Evolutionary conservation across 2,888 invertebrate genomes (phyloP), one percentile per base, ranked within the genome.

Genomic region (Biston stratarius): DNA sequence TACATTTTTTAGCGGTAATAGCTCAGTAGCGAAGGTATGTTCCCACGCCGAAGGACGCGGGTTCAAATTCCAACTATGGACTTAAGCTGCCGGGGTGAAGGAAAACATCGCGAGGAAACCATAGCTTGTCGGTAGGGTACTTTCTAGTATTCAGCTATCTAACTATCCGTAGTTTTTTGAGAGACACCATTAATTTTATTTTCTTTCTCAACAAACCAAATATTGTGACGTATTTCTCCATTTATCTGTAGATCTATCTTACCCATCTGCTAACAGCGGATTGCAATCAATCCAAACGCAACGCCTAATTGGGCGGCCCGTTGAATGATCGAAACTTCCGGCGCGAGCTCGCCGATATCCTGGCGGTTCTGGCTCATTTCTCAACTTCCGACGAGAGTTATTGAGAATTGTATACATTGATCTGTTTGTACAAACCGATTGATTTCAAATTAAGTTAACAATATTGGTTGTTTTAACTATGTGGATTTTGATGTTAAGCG

Each of bases 281-380:
- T 56, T 45, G 72, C 69, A 72, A 72, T 72, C 72, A 74, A 67
- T 70, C 72, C 38, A 14, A 12, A 58, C 34, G 67, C 71, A 57
- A 60, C 62, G 48, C 67, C 67, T 77, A 78, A 80, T 79, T 78
- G 78, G 75, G 69, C 72, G 65, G 72, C 62, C 59, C 77, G 81
- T 82, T 48, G 81, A 84, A 81, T 81, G 83, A 84, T 75, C 81
- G 87, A 86, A 86, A 87, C 88, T 85, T 90, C 90, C 90, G 86
- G 73, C 81, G 71, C 52, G 77, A 80, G 86, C 86, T 83, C 87
- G 83, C 85, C 85, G 87, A 88, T 86, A 85, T 87, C 89, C 89
- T 81, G 81, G 24, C 74, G 79, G 80, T 83, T 83, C 81, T 81
- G 82, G 70, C 70, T 82, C 85, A 85, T 89, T 87, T 88, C 88